phyloP scores from a whole-genome alignment of 2,113 vertebrate genomes.

The Propithecus coquereli region DNA sequence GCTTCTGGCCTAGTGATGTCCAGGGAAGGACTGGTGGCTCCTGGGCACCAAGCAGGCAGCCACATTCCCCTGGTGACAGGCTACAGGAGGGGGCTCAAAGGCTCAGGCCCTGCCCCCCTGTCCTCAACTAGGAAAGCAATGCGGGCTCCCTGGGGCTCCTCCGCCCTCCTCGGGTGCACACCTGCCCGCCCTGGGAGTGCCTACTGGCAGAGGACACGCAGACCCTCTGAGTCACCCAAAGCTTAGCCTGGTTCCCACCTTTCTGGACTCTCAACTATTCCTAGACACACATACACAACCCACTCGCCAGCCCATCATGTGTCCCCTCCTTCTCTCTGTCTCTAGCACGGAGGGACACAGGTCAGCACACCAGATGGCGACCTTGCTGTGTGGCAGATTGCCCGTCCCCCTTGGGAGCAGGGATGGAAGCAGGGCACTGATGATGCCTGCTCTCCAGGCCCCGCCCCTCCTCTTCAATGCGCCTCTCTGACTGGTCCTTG shows the following conservation, averaged over 20 bases:
- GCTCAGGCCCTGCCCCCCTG: neutral
- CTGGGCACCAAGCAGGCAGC: neutral
- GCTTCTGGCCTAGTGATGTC: neutral
- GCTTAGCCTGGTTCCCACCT: neutral
- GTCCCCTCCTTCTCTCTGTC: neutral
- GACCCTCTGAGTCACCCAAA: neutral
- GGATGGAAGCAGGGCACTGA: neutral
- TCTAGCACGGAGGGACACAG: constrained; percentile 28
- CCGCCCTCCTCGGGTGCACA: neutral
- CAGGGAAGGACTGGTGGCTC: neutral
- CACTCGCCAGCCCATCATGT: neutral
- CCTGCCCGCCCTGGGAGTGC: neutral
- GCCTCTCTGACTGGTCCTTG: neutral
- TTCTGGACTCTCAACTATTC: neutral
- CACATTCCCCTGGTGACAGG: neutral
- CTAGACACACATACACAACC: neutral
- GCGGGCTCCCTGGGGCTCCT: neutral
- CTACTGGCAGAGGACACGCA: neutral
- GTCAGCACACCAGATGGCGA: constrained; percentile 63
- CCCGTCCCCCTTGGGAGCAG: neutral
- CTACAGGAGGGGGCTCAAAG: neutral
- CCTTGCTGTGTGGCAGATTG: constrained; percentile 27
- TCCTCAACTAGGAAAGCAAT: neutral
- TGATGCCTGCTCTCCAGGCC: neutral
- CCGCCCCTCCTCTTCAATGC: neutral